These are phyloP conservation scores for Microcebus jonahi DNA, from an alignment of 2,113 vertebrate genomes.

Conservation along the genomic window DNA sequence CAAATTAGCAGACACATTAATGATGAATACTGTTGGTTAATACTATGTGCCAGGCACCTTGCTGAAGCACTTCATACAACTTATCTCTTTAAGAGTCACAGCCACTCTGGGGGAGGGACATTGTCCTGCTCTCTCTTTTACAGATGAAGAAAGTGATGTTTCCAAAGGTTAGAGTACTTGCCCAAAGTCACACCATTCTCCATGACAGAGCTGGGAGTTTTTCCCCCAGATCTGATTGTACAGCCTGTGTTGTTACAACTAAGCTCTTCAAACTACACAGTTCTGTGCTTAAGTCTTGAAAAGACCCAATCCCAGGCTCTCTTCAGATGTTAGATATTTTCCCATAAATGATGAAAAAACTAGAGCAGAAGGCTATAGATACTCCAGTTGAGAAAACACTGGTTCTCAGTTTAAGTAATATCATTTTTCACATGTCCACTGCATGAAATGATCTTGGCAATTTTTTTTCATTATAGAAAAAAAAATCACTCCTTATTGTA, in stretches of 20 bases:
- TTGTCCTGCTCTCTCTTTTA: background rate
- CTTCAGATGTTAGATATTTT: constrained; percentile 14
- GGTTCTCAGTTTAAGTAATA: background rate
- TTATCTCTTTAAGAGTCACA: background rate
- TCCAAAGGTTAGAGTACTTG: background rate
- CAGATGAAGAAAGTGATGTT: background rate
- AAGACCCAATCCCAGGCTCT: background rate
- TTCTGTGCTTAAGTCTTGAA: background rate
- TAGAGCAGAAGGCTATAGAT: background rate
- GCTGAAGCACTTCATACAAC: background rate
- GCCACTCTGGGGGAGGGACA: background rate
- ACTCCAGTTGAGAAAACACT: constrained; percentile 16
- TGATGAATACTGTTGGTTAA: background rate
- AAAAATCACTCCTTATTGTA: background rate
- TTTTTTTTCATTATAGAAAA: background rate
- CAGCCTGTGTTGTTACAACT: background rate
- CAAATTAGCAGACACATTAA: background rate
- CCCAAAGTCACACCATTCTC: background rate
- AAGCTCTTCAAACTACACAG: constrained; percentile 18
- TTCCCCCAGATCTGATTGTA: background rate
- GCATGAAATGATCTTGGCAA: background rate
- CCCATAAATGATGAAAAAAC: background rate
- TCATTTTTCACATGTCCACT: background rate
- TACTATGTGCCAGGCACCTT: background rate
- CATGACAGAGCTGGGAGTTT: background rate